Evolutionary conservation across 92 coral and sea anemone species (phyloP).

Genomic region (Siderastrea radians): DNA sequence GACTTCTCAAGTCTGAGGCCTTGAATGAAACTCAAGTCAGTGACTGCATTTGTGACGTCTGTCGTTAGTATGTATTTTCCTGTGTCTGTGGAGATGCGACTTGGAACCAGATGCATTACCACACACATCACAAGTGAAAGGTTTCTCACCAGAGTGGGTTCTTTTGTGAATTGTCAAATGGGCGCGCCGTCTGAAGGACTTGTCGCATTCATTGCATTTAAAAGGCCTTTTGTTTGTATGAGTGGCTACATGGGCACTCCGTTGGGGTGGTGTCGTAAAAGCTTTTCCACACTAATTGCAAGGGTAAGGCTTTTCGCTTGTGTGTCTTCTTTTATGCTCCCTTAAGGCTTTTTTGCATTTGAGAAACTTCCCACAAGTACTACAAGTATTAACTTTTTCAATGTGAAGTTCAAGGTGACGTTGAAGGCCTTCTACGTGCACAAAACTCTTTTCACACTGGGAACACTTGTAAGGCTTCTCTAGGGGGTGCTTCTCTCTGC

Average conservation of each 20-base stretch:
- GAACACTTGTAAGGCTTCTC: not conserved
- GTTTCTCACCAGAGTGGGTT: no score
- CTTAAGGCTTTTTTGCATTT: not conserved
- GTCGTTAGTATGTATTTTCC: not conserved
- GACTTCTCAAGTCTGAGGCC: conserved; percentile 13
- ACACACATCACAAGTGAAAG: not conserved
- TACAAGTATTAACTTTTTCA: not conserved
- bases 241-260: not conserved
- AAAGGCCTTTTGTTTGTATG: not conserved
- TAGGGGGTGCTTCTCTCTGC: not conserved
- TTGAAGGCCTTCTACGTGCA: not conserved
- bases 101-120: not conserved
- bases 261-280: not conserved
- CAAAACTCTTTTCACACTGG: not conserved
- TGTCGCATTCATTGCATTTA: conserved; percentile 18
- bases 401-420: not conserved
- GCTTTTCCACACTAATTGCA: conserved; percentile 6
- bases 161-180: not conserved
- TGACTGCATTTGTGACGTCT: conserved; percentile 31
- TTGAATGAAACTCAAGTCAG: conserved; percentile 25
- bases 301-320: not conserved
- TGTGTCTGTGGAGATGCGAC: not conserved
- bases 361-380: not conserved
- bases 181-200: not conserved
- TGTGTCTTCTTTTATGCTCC: conserved; percentile 5